Base-by-base conservation (phyloP, 2,113 vertebrate genomes). In the Sterrhoptilus dennistouni region DNA sequence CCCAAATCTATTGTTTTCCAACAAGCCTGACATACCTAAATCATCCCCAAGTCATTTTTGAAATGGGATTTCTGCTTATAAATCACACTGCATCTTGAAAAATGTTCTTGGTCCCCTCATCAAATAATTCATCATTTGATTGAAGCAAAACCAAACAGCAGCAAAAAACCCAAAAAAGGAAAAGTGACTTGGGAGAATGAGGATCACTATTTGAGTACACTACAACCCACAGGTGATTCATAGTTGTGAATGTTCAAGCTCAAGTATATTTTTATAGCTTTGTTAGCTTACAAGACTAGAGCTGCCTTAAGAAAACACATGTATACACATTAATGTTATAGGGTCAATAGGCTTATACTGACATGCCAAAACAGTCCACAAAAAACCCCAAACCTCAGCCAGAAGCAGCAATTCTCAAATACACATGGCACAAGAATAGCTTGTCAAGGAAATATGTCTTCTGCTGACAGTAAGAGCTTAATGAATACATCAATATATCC, bases 1-100 rank as follows among this genome's bases (percentile, higher is more conserved):
- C 52, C 45, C 65, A 84, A 89, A 87, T n/a, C 52, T 29, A 74
- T 70, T 81, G 45, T 81, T 92, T 83, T 68, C 33, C 71, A 81
- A 42, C 10, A 60, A 95, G 38, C 18, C 36, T 77, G 14, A n/a
- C 31, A 27, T 50, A 81, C 35, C 60, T 80, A 89, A 90, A 68
- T 89, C 54, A 92, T 75, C 81, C 69, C 27, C 50, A 81, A 69
- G 25, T 44, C 8, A 77, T 33, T 95, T 83, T 29, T 87, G 11
- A 87, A 90, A 92, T 10, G 10, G 52, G 16, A 70, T 71, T 84
- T 52, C 19, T 33, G 17, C 20, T 83, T 92, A 50, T 78, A 95
- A 94, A 88, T 89, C 64, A 81, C 44, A 77, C 2, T 12, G 13
- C 2, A 3, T 70, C 42, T 90, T 90, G 19, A 54, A 89, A 89